These are phyloP conservation scores for Elgaria multicarinata DNA, from an alignment of 2,113 vertebrate species.

Conservation along the genomic window DNA sequence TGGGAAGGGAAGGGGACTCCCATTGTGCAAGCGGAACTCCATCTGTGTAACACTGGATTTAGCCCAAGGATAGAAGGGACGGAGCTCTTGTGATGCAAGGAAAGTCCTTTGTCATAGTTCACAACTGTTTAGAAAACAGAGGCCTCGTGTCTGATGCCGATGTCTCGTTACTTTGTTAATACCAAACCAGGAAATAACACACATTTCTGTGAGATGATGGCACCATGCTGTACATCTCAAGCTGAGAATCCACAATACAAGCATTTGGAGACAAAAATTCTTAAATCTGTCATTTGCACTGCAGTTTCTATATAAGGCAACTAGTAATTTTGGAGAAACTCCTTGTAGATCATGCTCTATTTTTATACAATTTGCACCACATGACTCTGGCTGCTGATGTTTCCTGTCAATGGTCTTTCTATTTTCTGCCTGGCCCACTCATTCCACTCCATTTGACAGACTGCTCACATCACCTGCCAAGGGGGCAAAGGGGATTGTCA, in stretches of 20 bases:
- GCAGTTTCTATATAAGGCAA: not conserved
- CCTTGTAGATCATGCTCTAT: conserved; percentile 18
- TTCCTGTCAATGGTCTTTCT: not conserved
- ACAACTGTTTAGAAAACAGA: conserved; percentile 2
- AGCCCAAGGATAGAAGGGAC: not conserved
- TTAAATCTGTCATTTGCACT: conserved; percentile 16
- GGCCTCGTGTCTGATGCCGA: not conserved
- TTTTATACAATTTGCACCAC: conserved; percentile 18
- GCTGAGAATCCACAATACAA: not conserved
- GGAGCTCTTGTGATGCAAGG: not conserved
- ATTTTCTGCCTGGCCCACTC: conserved; percentile 4
- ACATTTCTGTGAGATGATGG: not conserved
- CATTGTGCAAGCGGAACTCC: too few relatives aligned
- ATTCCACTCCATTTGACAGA: not conserved
- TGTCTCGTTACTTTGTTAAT: not conserved
- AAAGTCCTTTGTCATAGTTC: not conserved
- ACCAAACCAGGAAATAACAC: conserved; percentile 33
- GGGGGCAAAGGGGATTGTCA: not conserved
- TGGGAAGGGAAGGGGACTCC: too few relatives aligned
- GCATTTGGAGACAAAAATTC: conserved; percentile 7
- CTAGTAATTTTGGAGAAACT: conserved; percentile 32
- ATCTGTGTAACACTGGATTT: too few relatives aligned
- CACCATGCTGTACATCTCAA: not conserved
- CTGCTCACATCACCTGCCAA: conserved; percentile 5
- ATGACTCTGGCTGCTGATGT: not conserved